Evolutionary conservation across 2,888 invertebrate genomes (phyloP).

Genomic region (Hirtodrosophila confusa): DNA sequence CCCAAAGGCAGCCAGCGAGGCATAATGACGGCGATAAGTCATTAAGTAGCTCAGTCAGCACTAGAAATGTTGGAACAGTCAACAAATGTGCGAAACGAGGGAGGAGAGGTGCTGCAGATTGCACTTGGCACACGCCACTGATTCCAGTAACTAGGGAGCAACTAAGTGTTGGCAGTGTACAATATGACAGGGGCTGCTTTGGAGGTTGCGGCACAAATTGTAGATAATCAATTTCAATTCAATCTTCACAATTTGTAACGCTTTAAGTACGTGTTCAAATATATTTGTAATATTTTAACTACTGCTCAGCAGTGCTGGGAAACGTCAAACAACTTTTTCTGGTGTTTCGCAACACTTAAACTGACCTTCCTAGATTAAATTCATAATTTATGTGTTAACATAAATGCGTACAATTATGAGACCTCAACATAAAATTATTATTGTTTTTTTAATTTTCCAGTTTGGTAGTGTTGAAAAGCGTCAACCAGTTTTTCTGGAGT

Average conservation of each 20-base stretch:
- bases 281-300: too few species aligned
- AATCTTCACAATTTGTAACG: slow-evolving; percentile 13
- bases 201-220: not conserved
- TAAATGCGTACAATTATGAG: too few species aligned
- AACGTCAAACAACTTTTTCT: not conserved
- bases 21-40: slow-evolving; percentile 72
- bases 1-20: slow-evolving; percentile 50
- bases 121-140: slow-evolving; percentile 28
- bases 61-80: slow-evolving; percentile 44
- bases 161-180: slow-evolving; percentile 19
- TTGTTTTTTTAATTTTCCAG: too few species aligned
- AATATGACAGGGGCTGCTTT: slow-evolving; percentile 7
- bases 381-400: too few species aligned
- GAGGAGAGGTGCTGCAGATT: slow-evolving; percentile 10
- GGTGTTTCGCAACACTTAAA: too few species aligned
- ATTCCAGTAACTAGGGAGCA: slow-evolving; percentile 13
- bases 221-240: slow-evolving; percentile 27
- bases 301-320: not conserved
- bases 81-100: slow-evolving; percentile 27
- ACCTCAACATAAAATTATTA: too few species aligned
- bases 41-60: slow-evolving; percentile 69
- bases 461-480: too few species aligned
- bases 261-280: not conserved
- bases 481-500: too few species aligned
- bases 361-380: too few species aligned